A percentile compares a stretch with the other conserved stretches of the same genome.
phyloP scores from a whole-genome alignment of 2,888 invertebrate species.

The Cordilura impudica region DNA sequence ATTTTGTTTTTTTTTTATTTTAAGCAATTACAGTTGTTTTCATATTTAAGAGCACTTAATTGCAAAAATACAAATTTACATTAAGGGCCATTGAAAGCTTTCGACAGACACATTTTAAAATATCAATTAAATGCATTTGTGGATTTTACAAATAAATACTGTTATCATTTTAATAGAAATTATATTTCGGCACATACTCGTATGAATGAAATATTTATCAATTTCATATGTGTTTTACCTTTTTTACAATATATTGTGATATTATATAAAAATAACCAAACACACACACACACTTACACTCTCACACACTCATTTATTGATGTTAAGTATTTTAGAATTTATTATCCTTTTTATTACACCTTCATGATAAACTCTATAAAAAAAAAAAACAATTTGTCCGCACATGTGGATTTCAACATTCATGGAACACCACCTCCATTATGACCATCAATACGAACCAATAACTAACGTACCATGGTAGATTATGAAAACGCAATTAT shows the following conservation, averaged over 20 bases:
- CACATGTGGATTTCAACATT: conserved; percentile 10
- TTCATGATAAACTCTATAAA: conserved; percentile 11
- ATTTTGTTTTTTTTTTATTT: neutral
- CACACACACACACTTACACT: neutral
- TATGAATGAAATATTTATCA: conserved; percentile 37
- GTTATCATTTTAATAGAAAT: conserved; percentile 18
- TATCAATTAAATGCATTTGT: conserved; percentile 44
- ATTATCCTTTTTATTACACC: conserved; percentile 45
- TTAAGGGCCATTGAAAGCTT: neutral
- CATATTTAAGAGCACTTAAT: neutral
- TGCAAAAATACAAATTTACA: neutral
- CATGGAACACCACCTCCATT: conserved; percentile 32
- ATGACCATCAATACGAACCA: conserved; percentile 17
- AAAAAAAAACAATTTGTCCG: neutral
- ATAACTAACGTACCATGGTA: conserved; percentile 12
- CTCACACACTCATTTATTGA: neutral
- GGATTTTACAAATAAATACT: conserved; percentile 22
- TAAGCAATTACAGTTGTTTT: neutral
- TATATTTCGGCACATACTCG: neutral
- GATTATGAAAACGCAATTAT: conserved; percentile 58
- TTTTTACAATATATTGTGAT: conserved; percentile 40
- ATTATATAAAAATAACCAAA: conserved; percentile 1
- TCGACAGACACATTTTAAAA: neutral
- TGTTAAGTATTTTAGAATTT: conserved; percentile 55
- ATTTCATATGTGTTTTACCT: conserved; percentile 23